phyloP scores from a whole-genome alignment of 2,888 invertebrate genomes.

The Troglohyphantes excavatus region DNA sequence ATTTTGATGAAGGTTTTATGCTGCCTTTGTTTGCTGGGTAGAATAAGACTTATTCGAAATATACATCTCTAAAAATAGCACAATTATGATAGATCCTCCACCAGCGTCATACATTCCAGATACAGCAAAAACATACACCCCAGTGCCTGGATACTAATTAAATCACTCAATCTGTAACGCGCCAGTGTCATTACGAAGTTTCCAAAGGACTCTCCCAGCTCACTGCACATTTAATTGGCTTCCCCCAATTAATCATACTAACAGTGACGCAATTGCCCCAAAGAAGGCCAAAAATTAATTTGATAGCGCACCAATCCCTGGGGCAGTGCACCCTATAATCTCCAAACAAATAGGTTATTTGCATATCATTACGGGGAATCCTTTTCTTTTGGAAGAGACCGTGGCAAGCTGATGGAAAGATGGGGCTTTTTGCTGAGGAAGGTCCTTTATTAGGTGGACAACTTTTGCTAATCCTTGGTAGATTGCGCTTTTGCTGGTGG shows the following conservation, averaged over 20 bases:
- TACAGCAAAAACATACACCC: too few species aligned
- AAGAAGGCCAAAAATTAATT: conserved; percentile 33
- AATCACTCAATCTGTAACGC: neutral
- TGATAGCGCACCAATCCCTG: neutral
- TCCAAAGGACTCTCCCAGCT: neutral
- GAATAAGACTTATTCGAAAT: too few species aligned
- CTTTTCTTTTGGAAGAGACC: neutral
- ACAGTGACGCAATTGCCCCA: neutral
- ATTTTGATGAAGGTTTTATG: too few species aligned
- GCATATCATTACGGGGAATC: conserved; percentile 30
- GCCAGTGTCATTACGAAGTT: neutral
- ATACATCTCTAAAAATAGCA: too few species aligned
- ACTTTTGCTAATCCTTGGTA: conserved; percentile 1
- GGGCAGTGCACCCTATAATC: neutral
- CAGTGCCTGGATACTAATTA: neutral
- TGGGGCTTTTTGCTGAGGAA: neutral
- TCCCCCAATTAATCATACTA: conserved; percentile 21
- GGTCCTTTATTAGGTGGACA: neutral
- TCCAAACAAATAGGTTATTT: conserved; percentile 29
- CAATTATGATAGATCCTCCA: too few species aligned
- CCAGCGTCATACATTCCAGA: too few species aligned
- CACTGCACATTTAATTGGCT: conserved; percentile 14
- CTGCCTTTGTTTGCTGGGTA: too few species aligned
- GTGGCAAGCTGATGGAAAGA: neutral
- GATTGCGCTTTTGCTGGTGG: neutral